Evolutionary conservation across 2,113 vertebrate species (phyloP), one percentile per base, ranked within the genome.

Genomic region (Ifrita kowaldi): DNA sequence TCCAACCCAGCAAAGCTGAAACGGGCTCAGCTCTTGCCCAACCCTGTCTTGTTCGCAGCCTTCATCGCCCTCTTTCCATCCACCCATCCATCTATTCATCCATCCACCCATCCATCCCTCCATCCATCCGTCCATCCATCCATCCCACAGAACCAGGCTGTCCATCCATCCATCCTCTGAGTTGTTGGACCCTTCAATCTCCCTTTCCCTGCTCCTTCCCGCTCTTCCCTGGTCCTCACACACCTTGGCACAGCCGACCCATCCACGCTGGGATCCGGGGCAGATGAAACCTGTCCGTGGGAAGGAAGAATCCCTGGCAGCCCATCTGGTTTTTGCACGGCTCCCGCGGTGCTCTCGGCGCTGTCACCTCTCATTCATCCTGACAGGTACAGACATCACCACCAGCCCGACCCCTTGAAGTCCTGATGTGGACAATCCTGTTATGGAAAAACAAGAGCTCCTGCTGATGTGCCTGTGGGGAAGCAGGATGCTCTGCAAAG

Each of bases 341-440:
- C 52, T 32, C 28, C 65, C 33, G 21, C 6, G 2, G 37, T 0
- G 13, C 64, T 85, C 57, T 23, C 1, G 1, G 82, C 0, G 4
- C 39, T 77, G 75, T 95, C 94, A 35, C 63, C 71, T 50, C 84
- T 86, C 92, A 80, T 90, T 83, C 88, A 50, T 81, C 68, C 89
- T 81, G 96, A 88, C 92, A 88, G 83, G 75, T 60, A 80, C 88
- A 80, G 88, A 3, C 62, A 46, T 27, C 63, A 0, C 76, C 76
- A 13, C 37, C 87, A 46, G 68, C 84, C 89, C 0, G 0, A 11
- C 4, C 80, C 50, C 96, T 73, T 86, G 16, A 77, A 65, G 87
- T n/a, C 69, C 50, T 68, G 69, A 28, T 55, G 11, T 0, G 35
- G 49, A 32, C 71, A 74, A 41, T n/a, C 73, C 69, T 10, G 2